phyloP scores from a whole-genome alignment of 2,888 invertebrate genomes.

The Chloromyia formosa region DNA sequence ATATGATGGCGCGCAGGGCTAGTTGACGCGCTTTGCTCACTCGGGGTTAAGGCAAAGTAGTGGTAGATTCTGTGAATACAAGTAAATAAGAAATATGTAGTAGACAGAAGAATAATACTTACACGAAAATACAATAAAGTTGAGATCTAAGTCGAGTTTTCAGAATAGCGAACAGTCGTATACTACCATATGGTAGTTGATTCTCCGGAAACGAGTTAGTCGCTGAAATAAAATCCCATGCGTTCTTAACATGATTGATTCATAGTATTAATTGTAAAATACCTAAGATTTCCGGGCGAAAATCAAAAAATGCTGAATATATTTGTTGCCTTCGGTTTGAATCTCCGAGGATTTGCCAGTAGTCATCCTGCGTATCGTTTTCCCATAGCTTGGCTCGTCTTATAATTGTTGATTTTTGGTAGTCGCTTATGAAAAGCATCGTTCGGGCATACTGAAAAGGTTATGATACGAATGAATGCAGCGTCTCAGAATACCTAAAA shows the following conservation, averaged over 20 bases:
- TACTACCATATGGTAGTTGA: constrained; percentile 54
- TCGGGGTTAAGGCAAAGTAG: no score
- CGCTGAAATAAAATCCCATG: constrained; percentile 14
- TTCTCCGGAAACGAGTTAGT: constrained; percentile 46
- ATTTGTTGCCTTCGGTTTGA: constrained; percentile 57
- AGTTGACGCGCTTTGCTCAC: no score
- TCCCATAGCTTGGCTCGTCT: constrained; percentile 57
- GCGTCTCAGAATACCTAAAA: no score
- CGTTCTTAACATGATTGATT: not conserved
- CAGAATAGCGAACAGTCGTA: constrained; percentile 58
- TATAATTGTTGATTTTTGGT: constrained; percentile 55
- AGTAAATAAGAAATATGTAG: no score
- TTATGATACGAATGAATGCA: not conserved
- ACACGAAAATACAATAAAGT: constrained; percentile 58
- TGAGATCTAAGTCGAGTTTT: constrained; percentile 54
- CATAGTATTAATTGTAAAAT: constrained; percentile 28
- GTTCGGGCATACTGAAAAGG: constrained; percentile 56
- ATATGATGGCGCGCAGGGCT: no score
- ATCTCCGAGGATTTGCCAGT: constrained; percentile 59
- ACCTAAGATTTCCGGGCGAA: constrained; percentile 59
- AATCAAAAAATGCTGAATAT: constrained; percentile 64
- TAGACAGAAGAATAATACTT: constrained; percentile 19
- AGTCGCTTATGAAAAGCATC: constrained; percentile 55
- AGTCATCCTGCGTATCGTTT: constrained; percentile 53
- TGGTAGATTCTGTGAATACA: no score